Evolutionary conservation across 2,797 vertebrate species (phyloP), one percentile per base, ranked within the genome.

Genomic region (Chromis chromis): DNA sequence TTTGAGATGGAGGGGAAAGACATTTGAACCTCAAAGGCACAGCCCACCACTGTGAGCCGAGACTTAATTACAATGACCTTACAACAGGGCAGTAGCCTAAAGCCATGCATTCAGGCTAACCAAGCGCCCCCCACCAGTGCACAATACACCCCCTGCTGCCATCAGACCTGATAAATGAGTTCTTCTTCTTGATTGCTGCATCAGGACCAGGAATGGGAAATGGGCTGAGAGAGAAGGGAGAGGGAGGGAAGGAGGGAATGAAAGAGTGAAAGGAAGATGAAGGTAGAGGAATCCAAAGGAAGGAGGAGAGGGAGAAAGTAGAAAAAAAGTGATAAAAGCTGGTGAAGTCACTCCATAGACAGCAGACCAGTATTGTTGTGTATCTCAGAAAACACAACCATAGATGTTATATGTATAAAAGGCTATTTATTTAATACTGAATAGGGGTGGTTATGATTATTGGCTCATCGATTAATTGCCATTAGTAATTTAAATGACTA

Each of bases 11-110:
- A 72, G 44, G 76, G 85, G 70, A 89, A 89, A 91, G 90, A 85
- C 88, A 86, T 91, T 86, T 88, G 91, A 86, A 92, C 89, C 94
- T 93, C 87, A 92, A 87, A 93, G 93, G 87, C 92, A 92, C 79
- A 75, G 87, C 84, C 73, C 65, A 66, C 81, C 80, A 76, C 90
- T 88, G 83, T 66, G 89, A 91, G 89, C 81, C 81, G 44, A 79
- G 78, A 85, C 89, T 92, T 94, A 94, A 94, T 94, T 93, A 92
- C 88, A 87, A 87, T 93, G 92, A 95, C 92, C 93, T 93, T 93
- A 92, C 88, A 90, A 82, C 85, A 83, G 90, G 84, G 79, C 87
- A 84, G 74, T 81, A 70, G 92, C 90, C 90, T 88, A 75, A 85
- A 92, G 91, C 69, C 70, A 67, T 44, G 62, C 84, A 65, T 83